Evolutionary conservation across 2,113 vertebrate species (phyloP).

Genomic region (Thalassoma bifasciatum): DNA sequence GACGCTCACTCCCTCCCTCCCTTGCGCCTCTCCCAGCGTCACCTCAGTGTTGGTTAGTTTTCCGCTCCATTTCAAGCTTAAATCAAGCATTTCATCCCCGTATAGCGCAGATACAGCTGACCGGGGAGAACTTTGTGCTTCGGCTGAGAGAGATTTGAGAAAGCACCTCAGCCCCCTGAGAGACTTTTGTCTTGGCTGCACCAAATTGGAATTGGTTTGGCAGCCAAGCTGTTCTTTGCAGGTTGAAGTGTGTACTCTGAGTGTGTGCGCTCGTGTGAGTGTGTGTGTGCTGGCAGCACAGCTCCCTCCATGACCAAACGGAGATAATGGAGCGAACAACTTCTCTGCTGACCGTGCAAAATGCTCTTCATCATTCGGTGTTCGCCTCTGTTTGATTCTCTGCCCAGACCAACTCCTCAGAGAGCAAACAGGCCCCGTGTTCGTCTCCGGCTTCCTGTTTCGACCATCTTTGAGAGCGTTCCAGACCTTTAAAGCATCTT

Average conservation of each 20-base stretch:
- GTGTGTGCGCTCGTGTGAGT: conserved; percentile 14
- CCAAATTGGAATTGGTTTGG: conserved; percentile 12
- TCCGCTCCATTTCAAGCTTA: conserved; percentile 73
- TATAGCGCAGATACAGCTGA: conserved; percentile 47
- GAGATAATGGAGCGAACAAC: conserved; percentile 56
- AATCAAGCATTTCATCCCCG: conserved; percentile 61
- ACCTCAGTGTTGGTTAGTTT: conserved; percentile 59
- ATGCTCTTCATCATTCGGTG: conserved; percentile 24
- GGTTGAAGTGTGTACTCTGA: conserved; percentile 10
- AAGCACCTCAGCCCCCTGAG: conserved; percentile 12
- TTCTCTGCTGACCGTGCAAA: conserved; percentile 57
- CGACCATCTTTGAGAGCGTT: conserved; percentile 43
- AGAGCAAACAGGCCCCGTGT: conserved; percentile 23
- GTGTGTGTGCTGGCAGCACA: conserved; percentile 12
- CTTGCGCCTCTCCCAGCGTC: conserved; percentile 26
- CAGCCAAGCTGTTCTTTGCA: conserved; percentile 16
- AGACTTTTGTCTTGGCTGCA: conserved; percentile 4
- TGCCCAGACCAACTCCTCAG: conserved; percentile 47
- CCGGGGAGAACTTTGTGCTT: conserved; percentile 33
- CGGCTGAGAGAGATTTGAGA: conserved; percentile 12
- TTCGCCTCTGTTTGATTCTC: conserved; percentile 38
- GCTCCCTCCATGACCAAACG: conserved; percentile 31
- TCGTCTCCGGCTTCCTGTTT: conserved; percentile 45
- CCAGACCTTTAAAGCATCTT: conserved; percentile 43
- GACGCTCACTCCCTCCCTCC: conserved; percentile 55